These are phyloP conservation scores for Sminthurides bifidus DNA, from an alignment of 1,140 invertebrate genomes.

Conservation along the genomic window DNA sequence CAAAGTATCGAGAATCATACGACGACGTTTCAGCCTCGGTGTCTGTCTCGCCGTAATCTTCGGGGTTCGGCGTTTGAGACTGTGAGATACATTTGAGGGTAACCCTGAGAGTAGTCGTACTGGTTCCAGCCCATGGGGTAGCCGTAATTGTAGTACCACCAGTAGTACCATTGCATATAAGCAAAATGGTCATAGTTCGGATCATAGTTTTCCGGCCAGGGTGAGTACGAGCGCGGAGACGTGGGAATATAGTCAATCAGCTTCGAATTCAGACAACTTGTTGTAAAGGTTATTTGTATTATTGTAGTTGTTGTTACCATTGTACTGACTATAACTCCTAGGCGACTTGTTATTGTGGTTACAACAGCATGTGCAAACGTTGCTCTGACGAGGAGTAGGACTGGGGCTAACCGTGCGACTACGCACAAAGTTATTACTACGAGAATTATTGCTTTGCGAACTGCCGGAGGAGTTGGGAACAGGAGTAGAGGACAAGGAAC, in stretches of 20 bases:
- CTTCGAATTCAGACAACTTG: background rate
- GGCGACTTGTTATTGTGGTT: background rate
- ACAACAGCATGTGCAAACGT: slow-evolving; percentile 6
- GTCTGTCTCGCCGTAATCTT: background rate
- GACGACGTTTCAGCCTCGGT: background rate
- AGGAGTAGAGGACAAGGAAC: slow-evolving; percentile 1
- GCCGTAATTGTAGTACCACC: slow-evolving; percentile 27
- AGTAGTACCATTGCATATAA: slow-evolving; percentile 30
- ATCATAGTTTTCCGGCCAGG: slow-evolving; percentile 24
- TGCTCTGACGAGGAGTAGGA: background rate
- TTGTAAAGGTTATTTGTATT: background rate
- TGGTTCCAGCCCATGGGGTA: slow-evolving; percentile 21
- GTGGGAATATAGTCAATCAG: background rate
- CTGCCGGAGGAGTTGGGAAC: background rate
- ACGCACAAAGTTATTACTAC: slow-evolving; percentile 1
- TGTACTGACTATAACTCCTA: slow-evolving; percentile 4
- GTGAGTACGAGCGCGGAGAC: background rate
- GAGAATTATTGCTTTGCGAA: background rate
- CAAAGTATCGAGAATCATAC: background rate
- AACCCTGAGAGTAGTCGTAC: slow-evolving; percentile 9
- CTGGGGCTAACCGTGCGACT: background rate
- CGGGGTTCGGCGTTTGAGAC: background rate
- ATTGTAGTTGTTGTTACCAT: slow-evolving; percentile 6
- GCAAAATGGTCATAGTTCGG: slow-evolving; percentile 18
- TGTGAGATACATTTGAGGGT: background rate